Conservation (phyloP, 1,140 invertebrate species). For the Aphaenogaster ashmeadi region DNA sequence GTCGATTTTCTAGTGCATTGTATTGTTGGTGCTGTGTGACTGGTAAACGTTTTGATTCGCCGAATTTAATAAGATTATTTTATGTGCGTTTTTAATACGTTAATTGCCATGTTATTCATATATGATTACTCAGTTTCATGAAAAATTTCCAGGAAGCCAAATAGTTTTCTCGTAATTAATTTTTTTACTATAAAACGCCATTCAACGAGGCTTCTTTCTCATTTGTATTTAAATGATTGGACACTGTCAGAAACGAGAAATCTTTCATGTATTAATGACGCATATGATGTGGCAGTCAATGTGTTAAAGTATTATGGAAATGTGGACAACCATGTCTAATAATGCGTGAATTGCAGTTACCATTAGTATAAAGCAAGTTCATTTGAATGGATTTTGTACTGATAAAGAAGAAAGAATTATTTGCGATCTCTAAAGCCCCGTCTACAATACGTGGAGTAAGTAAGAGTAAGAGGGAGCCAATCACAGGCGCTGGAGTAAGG, state of each 20-base stretch:
- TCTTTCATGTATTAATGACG: background rate
- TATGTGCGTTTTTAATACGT: background rate
- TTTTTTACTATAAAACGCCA: background rate
- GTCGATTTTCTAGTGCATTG: background rate
- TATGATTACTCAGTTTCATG: background rate
- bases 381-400: conserved; percentile 17
- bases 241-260: background rate
- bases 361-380: background rate
- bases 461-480: too few species aligned
- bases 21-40: conserved; percentile 7
- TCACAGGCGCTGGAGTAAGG: too few species aligned
- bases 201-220: background rate
- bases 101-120: background rate
- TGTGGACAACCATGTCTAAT: conserved; percentile 4
- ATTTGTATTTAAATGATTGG: background rate
- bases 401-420: background rate
- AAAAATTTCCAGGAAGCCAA: background rate
- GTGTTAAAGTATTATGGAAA: background rate
- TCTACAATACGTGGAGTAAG: too few species aligned
- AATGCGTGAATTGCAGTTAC: conserved; percentile 1
- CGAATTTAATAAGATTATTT: conserved; percentile 12
- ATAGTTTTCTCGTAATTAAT: background rate
- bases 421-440: background rate
- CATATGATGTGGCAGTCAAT: background rate
- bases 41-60: conserved; percentile 1